phyloP scores from a whole-genome alignment of 2,888 invertebrate species.

The Falcaria lacertinaria region DNA sequence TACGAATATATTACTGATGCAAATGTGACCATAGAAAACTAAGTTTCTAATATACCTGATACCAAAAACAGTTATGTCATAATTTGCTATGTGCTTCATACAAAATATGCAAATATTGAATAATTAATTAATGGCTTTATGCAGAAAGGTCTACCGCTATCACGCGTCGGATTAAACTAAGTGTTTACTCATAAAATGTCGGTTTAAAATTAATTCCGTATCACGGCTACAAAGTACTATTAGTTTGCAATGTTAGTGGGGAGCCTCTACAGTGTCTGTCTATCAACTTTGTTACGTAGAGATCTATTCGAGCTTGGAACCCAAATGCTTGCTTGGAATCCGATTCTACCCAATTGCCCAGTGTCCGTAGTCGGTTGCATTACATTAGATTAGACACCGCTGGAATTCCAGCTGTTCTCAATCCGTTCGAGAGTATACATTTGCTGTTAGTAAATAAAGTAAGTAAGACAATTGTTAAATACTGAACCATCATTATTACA shows the following conservation, averaged over 20 bases:
- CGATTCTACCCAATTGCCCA: constrained; percentile 52
- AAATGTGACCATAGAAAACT: too few relatives aligned
- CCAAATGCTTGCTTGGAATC: constrained; percentile 69
- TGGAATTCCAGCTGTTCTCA: constrained; percentile 52
- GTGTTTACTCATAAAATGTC: neutral
- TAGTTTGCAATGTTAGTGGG: neutral
- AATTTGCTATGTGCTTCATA: too few relatives aligned
- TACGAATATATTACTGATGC: too few relatives aligned
- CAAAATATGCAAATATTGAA: too few relatives aligned
- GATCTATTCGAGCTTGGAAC: constrained; percentile 32
- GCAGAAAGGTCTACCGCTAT: neutral
- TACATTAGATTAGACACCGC: constrained; percentile 67
- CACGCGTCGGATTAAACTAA: neutral
- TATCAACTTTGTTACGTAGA: constrained; percentile 20
- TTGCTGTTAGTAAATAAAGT: constrained; percentile 6
- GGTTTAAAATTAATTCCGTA: neutral
- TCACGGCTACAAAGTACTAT: neutral
- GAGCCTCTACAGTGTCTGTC: constrained; percentile 8
- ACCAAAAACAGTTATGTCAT: too few relatives aligned
- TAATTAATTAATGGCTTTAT: neutral
- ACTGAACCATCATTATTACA: too few relatives aligned
- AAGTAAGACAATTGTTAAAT: too few relatives aligned
- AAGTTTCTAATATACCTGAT: too few relatives aligned
- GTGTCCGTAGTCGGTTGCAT: constrained; percentile 58
- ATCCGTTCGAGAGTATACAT: constrained; percentile 22